Evolutionary conservation across 2,888 invertebrate species (phyloP).

Genomic region (Oligia fasciuncula): DNA sequence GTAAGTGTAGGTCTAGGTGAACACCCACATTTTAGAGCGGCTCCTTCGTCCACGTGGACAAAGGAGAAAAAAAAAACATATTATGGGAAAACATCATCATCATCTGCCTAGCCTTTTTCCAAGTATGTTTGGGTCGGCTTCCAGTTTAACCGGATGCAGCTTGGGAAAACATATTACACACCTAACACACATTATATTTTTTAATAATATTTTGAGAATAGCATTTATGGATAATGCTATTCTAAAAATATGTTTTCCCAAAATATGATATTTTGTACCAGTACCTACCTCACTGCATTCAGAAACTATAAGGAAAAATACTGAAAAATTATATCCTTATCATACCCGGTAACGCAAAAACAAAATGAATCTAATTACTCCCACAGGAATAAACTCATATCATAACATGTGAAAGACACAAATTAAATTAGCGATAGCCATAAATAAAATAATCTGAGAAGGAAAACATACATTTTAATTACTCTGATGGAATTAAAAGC

Average conservation of each 20-base stretch:
- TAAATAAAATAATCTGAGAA: conserved; percentile 39
- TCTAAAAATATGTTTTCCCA: background rate
- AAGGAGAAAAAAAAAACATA: too few relatives aligned
- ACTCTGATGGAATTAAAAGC: conserved; percentile 50
- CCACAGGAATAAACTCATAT: background rate
- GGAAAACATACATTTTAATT: conserved; percentile 48
- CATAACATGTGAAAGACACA: conserved; percentile 8
- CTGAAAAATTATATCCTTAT: background rate
- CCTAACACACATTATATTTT: too few relatives aligned
- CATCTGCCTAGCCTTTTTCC: too few relatives aligned
- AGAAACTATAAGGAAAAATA: background rate
- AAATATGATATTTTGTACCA: background rate
- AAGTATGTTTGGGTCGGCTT: too few relatives aligned
- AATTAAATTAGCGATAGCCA: conserved; percentile 30
- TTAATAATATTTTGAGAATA: too few relatives aligned
- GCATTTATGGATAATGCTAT: background rate
- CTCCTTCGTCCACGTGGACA: background rate
- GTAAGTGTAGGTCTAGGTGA: too few relatives aligned
- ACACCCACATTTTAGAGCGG: background rate
- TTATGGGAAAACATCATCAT: too few relatives aligned
- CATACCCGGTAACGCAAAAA: background rate
- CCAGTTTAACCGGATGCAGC: too few relatives aligned
- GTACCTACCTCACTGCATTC: background rate
- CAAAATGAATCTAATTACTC: background rate
- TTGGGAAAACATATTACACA: too few relatives aligned